Evolutionary conservation across 2,888 invertebrate genomes (phyloP), one percentile per base, ranked within the genome.

Genomic region (Catocala fraxini): DNA sequence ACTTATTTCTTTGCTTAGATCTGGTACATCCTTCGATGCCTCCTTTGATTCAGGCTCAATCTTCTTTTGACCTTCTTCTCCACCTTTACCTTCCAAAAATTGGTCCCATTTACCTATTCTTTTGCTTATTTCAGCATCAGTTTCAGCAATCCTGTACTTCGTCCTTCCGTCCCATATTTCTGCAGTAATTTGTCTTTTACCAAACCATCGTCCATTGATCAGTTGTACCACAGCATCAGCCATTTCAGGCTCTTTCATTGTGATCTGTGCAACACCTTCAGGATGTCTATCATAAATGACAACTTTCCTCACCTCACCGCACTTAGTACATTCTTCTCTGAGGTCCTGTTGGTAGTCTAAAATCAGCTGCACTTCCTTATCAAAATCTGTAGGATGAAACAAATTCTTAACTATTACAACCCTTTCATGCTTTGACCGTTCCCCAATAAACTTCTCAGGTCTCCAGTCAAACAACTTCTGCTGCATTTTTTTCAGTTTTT

Each of bases 381-480:
- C 98, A 92, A 99, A 99, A 77, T 98, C 96, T 65, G 96, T 95
- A 0, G 98, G 97, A 65, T 97, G 96, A 89, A 99, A 99, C 57
- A 99, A 95, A 89, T 99, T 99, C 87, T 98, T 98, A 9, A 99
- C 95, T 53, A 99, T 97, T 0, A 99, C 98, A 54, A 98, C 95
- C 83, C 96, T 96, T 87, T 99, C 99, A 87, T 98, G 96, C 85
- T 98, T 98, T 0, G 96, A 95, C 55, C 98, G 95, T 81, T 98
- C 97, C 0, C 98, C 98, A 41, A 97, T 93, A 85, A 98, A 95
- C 86, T 98, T 98, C 78, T 99, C 99, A 0, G 99, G 99, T 65
- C 98, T 95, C 99, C 99, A 99, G 87, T 98, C 99, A 87, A 99
- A 98, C 53, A 99, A 92, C 96, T 98, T 99, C 85, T 99, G 97